Evolutionary conservation across 2,797 vertebrate genomes (phyloP).

Genomic region (Gorsachius magnificus): DNA sequence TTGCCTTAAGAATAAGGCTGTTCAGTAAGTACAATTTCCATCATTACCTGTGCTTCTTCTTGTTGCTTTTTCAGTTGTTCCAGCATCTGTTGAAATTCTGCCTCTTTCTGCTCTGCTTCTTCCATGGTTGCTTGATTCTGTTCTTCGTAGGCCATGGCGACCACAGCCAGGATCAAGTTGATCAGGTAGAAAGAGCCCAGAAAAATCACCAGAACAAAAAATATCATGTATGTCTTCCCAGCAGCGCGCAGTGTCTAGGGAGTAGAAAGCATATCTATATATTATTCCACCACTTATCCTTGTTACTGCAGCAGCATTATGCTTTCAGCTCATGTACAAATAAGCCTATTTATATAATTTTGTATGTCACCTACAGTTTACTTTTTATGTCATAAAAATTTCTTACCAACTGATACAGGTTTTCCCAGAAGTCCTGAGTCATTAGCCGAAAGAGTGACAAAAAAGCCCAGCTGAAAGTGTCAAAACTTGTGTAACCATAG

Average conservation of each 20-base stretch:
- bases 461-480: conserved; percentile 96
- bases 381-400: not conserved
- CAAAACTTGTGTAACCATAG: conserved; percentile 94
- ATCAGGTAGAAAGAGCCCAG: conserved; percentile 95
- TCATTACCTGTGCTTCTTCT: conserved; percentile 87
- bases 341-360: not conserved
- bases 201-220: conserved; percentile 96
- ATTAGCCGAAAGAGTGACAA: conserved; percentile 94
- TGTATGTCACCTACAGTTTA: not conserved
- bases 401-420: conserved; percentile 91
- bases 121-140: conserved; percentile 91
- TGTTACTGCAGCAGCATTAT: not conserved
- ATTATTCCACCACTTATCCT: not conserved
- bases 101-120: conserved; percentile 89
- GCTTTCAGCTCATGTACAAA: not conserved
- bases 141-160: conserved; percentile 97
- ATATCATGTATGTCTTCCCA: conserved; percentile 95
- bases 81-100: conserved; percentile 87
- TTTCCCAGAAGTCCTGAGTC: conserved; percentile 98
- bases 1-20: not conserved
- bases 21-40: not conserved
- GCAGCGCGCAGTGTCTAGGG: conserved; percentile 88
- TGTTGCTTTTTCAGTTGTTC: conserved; percentile 90
- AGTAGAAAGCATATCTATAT: not conserved
- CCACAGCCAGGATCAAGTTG: conserved; percentile 94